Evolutionary conservation across 2,888 invertebrate species (phyloP).

Genomic region (Leptodirus hochenwartii): DNA sequence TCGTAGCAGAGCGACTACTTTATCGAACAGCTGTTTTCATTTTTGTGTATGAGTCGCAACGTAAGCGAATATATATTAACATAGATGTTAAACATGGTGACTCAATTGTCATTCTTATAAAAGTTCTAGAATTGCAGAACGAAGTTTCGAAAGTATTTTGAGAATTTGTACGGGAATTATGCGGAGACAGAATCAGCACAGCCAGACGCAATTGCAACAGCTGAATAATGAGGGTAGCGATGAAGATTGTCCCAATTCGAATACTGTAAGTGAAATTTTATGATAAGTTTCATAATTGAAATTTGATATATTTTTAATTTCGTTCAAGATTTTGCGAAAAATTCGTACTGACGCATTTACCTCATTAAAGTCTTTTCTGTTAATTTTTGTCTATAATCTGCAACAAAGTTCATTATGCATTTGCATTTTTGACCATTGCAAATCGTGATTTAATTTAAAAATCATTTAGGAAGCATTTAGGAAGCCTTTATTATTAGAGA

Average conservation of each 20-base stretch:
- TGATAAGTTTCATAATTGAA: not conserved
- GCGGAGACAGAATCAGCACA: conserved; percentile 20
- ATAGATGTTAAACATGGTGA: too few relatives aligned
- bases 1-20: too few relatives aligned
- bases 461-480: not conserved
- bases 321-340: not conserved
- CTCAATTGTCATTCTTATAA: too few relatives aligned
- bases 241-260: too few relatives aligned
- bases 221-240: conserved; percentile 30
- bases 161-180: too few relatives aligned
- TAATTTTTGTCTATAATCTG: too few relatives aligned
- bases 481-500: too few relatives aligned
- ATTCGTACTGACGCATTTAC: too few relatives aligned
- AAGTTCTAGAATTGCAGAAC: too few relatives aligned
- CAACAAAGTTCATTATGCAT: not conserved
- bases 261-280: conserved; percentile 3
- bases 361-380: too few relatives aligned
- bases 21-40: conserved; percentile 18
- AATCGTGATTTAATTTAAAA: not conserved
- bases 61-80: too few relatives aligned
- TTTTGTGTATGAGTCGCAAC: conserved; percentile 10
- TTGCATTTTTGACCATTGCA: not conserved
- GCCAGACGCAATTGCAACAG: conserved; percentile 21
- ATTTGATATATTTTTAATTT: not conserved
- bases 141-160: too few relatives aligned